Conservation (phyloP, 2,888 invertebrate species). For the Mellilla xanthometata region DNA sequence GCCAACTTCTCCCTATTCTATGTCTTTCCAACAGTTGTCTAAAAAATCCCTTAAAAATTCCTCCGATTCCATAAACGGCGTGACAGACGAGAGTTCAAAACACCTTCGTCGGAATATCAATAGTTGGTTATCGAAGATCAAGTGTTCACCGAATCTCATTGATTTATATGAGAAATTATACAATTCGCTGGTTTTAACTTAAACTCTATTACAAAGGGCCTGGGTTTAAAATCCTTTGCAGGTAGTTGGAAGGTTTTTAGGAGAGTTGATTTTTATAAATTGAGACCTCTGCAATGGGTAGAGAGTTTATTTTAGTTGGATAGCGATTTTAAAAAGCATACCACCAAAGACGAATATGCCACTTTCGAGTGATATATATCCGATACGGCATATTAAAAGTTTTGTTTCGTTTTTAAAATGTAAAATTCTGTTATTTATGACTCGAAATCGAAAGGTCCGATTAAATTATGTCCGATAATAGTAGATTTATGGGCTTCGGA, state of each 20-base stretch:
- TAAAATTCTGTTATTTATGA: constrained; percentile 81
- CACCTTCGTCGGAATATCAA: constrained; percentile 50
- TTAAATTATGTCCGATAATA: constrained; percentile 77
- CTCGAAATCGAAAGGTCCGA: constrained; percentile 78
- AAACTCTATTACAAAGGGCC: neutral
- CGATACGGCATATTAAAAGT: constrained; percentile 79
- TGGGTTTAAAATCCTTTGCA: constrained; percentile 23
- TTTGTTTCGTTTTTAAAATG: constrained; percentile 76
- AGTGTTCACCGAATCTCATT: constrained; percentile 53
- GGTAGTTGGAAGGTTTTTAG: constrained; percentile 7
- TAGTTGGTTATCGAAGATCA: constrained; percentile 54
- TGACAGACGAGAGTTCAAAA: constrained; percentile 56
- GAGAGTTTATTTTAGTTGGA: constrained; percentile 21
- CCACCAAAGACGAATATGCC: constrained; percentile 78
- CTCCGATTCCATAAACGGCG: constrained; percentile 48
- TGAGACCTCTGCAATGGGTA: constrained; percentile 8
- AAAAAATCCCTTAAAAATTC: constrained; percentile 10
- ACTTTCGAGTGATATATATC: constrained; percentile 77
- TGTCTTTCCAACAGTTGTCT: constrained; percentile 1
- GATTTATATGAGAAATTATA: constrained; percentile 56
- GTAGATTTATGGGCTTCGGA: constrained; percentile 67
- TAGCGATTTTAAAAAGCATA: constrained; percentile 45
- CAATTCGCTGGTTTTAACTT: constrained; percentile 21
- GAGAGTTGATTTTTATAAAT: neutral
- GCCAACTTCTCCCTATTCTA: neutral